phyloP scores from a whole-genome alignment of 2,113 vertebrate species.

The Calyptommatus sinebrachiatus region DNA sequence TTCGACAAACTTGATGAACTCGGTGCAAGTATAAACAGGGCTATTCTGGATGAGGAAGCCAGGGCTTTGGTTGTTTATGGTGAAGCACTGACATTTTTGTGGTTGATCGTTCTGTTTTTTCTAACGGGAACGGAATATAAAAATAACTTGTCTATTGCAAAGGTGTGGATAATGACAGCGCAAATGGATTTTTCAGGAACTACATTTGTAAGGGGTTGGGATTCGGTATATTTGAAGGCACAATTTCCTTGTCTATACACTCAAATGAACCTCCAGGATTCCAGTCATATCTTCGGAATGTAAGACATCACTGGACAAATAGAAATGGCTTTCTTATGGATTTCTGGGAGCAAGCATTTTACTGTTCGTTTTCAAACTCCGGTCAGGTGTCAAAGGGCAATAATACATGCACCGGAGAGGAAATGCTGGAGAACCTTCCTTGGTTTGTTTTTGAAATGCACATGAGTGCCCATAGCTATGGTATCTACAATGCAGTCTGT shows the following conservation, averaged over 20 bases:
- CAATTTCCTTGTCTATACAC: neutral
- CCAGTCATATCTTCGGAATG: neutral
- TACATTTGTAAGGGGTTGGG: neutral
- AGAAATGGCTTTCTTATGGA: neutral
- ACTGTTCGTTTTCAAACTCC: neutral
- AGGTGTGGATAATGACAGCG: neutral
- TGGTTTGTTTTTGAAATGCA: neutral
- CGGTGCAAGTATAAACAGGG: too few species aligned
- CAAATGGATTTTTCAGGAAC: neutral
- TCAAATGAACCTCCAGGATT: neutral
- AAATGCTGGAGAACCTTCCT: neutral
- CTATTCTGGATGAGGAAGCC: neutral
- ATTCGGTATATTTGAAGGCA: neutral
- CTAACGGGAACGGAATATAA: too few species aligned
- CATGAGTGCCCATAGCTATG: neutral
- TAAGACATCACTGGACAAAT: neutral
- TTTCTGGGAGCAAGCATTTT: conserved; percentile 5
- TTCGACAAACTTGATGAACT: neutral
- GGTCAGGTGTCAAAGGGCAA: too few species aligned
- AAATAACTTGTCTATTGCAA: neutral
- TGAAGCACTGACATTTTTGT: neutral
- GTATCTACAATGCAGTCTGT: neutral
- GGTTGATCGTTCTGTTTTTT: neutral
- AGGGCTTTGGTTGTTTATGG: neutral
- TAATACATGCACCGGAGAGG: neutral